phyloP scores from a whole-genome alignment of 1,140 invertebrate genomes.

The Gerris buenoi region DNA sequence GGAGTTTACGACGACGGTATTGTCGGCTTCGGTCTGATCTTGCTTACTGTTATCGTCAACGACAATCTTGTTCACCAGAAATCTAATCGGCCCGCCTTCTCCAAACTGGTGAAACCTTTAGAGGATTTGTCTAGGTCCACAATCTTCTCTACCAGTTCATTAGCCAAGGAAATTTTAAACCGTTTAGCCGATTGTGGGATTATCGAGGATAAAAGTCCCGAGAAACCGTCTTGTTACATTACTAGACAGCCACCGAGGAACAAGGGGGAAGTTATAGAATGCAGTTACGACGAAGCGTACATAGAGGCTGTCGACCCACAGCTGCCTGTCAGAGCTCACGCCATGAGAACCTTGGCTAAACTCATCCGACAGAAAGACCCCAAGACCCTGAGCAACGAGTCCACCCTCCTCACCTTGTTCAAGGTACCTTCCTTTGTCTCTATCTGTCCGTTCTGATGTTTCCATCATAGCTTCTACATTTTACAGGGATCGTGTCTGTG shows the following conservation, averaged over 20 bases:
- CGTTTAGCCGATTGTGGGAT: conserved; percentile 34
- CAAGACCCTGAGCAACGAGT: conserved; percentile 44
- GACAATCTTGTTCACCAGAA: conserved; percentile 19
- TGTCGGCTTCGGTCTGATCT: conserved; percentile 32
- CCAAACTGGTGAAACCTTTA: conserved; percentile 34
- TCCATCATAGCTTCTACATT: too few relatives aligned
- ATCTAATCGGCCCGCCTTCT: conserved; percentile 29
- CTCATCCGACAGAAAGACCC: conserved; percentile 49
- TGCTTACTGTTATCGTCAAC: conserved; percentile 30
- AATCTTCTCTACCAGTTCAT: conserved; percentile 21
- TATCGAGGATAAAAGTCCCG: conserved; percentile 22
- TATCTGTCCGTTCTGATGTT: too few relatives aligned
- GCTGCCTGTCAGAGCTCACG: conserved; percentile 66
- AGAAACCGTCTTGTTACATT: conserved; percentile 24
- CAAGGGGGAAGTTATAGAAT: conserved; percentile 8
- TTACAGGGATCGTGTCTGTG: too few relatives aligned
- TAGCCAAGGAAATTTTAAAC: conserved; percentile 32
- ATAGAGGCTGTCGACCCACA: conserved; percentile 52
- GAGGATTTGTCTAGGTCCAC: conserved; percentile 23
- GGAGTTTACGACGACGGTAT: conserved; percentile 23
- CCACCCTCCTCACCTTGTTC: conserved; percentile 50
- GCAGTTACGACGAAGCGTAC: conserved; percentile 43
- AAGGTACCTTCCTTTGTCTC: too few relatives aligned
- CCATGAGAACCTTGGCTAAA: conserved; percentile 51
- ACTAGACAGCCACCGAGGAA: conserved; percentile 25